These are phyloP conservation scores for Arbacia lixula DNA, from an alignment of 53 echinoderm and acorn worm genomes.

Conservation along the genomic window DNA sequence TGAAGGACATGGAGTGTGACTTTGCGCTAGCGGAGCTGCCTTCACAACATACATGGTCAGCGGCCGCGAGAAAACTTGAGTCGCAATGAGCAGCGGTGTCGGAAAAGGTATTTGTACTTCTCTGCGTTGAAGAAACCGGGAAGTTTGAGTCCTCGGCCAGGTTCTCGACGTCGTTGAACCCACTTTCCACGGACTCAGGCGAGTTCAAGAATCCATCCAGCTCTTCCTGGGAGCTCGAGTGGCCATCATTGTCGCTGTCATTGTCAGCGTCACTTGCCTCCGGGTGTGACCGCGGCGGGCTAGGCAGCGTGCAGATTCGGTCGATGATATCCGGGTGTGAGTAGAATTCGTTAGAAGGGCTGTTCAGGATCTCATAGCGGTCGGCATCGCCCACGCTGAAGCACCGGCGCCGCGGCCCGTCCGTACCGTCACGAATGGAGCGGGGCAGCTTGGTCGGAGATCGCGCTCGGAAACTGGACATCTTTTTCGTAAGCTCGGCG, in stretches of 20 bases:
- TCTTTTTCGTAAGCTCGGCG: slow-evolving; percentile 1
- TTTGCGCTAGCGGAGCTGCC: too few species aligned
- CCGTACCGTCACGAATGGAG: slow-evolving; percentile 26
- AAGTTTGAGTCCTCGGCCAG: too few species aligned
- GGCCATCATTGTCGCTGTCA: slow-evolving; percentile 1
- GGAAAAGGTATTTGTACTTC: too few species aligned
- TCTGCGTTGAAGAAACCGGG: too few species aligned
- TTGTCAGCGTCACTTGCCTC: neutral
- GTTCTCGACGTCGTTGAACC: too few species aligned
- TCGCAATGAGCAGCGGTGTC: too few species aligned
- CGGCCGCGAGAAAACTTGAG: too few species aligned
- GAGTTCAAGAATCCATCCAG: neutral
- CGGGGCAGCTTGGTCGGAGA: slow-evolving; percentile 47
- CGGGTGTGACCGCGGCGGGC: slow-evolving; percentile 29
- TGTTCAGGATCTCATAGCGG: neutral
- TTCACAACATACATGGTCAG: too few species aligned
- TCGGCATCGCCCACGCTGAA: slow-evolving; percentile 30
- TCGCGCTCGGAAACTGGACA: slow-evolving; percentile 29
- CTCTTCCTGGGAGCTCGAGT: slow-evolving; percentile 35
- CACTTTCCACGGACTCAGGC: too few species aligned
- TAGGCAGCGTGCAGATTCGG: slow-evolving; percentile 20
- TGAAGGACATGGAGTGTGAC: too few species aligned
- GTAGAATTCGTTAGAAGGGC: slow-evolving; percentile 25
- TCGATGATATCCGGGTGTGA: slow-evolving; percentile 27
- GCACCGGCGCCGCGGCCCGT: slow-evolving; percentile 21